Base-by-base conservation (phyloP, 2,888 invertebrate species). In the Andrena chrysosceles region DNA sequence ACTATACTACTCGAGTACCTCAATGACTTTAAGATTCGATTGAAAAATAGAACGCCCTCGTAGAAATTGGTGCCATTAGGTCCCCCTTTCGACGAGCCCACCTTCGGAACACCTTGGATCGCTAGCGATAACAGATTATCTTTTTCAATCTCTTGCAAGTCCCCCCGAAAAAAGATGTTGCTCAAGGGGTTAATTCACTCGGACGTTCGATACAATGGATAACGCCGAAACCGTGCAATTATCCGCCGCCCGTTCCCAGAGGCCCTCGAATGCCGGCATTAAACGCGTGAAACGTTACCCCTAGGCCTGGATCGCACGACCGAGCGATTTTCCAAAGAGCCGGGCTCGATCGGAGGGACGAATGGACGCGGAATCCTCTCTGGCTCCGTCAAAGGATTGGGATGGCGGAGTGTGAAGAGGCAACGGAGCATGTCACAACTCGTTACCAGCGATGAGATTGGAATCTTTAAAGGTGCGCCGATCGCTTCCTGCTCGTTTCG, bases 371-470 rank as follows among this genome's bases (percentile, higher is more conserved):
- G 67, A 74, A 83, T 71, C 68, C 63, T 63, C 72, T 63, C 62
- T 71, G 33, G 64, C 67, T 29, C 48, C 77, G 63, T 63, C 72
- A 89, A 67, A 89, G 87, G 90, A 89, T 89, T 90, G 84, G 54
- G 71, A 77, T 5, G 72, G 79, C 68, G 80, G 71, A 71, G 86
- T 69, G 85, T 72, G 72, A 89, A 81, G 85, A 84, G 71, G 81
- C 90, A 84, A 72, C 85, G 84, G 74, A 83, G 83, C 90, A 84
- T 87, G 82, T 80, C 74, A 77, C 83, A 79, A 88, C 87, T 89
- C 89, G 83, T 89, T 89, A 88, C 79, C 60, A 31, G 26, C 71
- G 75, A 79, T 42, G 75, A 89, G 89, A 89, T 89, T 89, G 85
- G 75, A 89, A 89, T 89, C 89, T 89, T 89, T 78, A 77, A 64